Base-by-base conservation (phyloP, 1,140 invertebrate genomes). In the Atta cephalotes region DNA sequence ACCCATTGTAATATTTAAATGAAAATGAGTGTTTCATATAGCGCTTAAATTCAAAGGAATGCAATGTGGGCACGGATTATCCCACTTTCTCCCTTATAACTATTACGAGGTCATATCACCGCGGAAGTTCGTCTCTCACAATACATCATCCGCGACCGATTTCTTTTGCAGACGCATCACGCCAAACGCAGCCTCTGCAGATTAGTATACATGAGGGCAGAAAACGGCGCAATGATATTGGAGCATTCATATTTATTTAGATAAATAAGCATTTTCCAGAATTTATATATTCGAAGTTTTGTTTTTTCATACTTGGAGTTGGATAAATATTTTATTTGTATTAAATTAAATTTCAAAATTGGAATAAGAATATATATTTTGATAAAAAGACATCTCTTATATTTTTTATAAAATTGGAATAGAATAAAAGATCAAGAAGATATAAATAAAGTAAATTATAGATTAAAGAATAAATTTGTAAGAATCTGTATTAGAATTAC, bases 31-130 rank as follows among this genome's bases (percentile, higher is more conserved):
- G n/a, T 81, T 82, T 82, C 35, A 74, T n/a, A 7, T 25, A 28
- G 35, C 49, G 39, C 18, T 49, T 31, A 66, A 79, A 45, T 56
- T 56, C 14, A 82, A 79, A 58, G 79, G 21, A 68, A 85, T 58
- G 53, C 51, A 70, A 18, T 21, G 58, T 51, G 31, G 53, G 25
- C 18, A 66, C 5, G 70, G 70, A 71, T 74, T 88, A 88, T n/a
- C 78, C 87, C 72, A 84, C 86, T 88, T 88, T 84, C 78, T 62
- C 86, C n/a, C 62, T 66, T 21, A 53, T 25, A 70, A 87, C 81
- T 82, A 79, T 84, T 70, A 76, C 60, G 63, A 88, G 78, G 86
- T 88, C 77, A 49, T 51, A 65, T 63, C 56, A 53, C 35, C 39
- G 51, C 74, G 74, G 85, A 87, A 87, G 56, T 72, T 66, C 28